Evolutionary conservation across 2,888 invertebrate species (phyloP), one percentile per base, ranked within the genome.

Genomic region (Macrophya annulata): DNA sequence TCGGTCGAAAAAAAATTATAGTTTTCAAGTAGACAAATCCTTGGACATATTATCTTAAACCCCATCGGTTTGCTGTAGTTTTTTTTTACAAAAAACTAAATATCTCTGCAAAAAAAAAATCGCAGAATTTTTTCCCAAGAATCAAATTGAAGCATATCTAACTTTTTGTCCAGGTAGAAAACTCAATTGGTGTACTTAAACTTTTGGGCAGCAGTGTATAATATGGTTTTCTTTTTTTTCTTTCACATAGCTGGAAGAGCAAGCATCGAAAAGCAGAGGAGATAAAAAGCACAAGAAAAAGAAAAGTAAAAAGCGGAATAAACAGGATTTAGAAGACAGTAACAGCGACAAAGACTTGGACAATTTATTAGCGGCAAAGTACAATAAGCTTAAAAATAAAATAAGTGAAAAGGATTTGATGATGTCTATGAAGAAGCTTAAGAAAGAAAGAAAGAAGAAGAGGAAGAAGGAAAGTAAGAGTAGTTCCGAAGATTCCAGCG

Each of bases 351-450:
- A 92, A 85, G 95, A 96, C 89, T 93, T 97, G 25, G 97, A 97
- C 92, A 94, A 95, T 87, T 94, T 96, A 89, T 94, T 98, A 84
- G 96, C 96, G 88, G 95, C 95, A 87, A 97, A 96, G 91, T 95
- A 96, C 86, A 96, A 95, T 91, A 95, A 96, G 87, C 93, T 97
- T 0, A 95, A 96, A 91, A 94, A 94, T 87, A 93, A 94, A 91
- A 90, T 95, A 25, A 95, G 91, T 90, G 92, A 93, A 93, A 93
- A 89, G 91, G 91, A 92, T 88, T 89, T 93, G 86, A 89, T 93
- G n/a, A 91, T 91, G 85, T 90, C 91, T 48, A 87, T 92, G 87
- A 91, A 91, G 87, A 92, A 89, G 85, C 86, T 88, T 0, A 93
- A 91, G 87, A 89, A 89, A 79, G 90, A 89, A 79, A 90, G 86